phyloP scores from a whole-genome alignment of 1,140 invertebrate species.

The Teleogryllus occipitalis region DNA sequence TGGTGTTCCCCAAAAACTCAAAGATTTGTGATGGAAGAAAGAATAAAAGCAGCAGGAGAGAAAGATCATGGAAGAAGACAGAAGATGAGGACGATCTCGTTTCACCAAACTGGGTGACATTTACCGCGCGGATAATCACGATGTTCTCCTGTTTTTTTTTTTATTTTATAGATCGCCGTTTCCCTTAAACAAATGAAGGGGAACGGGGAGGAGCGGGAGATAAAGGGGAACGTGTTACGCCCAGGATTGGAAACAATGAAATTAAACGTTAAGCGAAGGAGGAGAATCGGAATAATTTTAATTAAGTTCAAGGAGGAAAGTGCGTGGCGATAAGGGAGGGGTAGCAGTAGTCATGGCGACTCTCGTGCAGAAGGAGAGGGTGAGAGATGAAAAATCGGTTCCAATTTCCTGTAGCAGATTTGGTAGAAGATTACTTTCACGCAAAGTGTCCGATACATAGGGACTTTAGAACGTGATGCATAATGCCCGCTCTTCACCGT shows the following conservation, averaged over 20 bases:
- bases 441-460: not conserved
- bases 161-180: not conserved
- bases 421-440: not conserved
- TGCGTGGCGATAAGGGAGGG: not conserved
- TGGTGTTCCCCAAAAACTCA: not conserved
- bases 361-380: not conserved
- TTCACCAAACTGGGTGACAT: not conserved
- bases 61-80: not conserved
- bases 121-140: not conserved
- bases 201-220: not conserved
- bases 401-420: constrained; percentile 4
- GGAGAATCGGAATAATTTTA: not conserved
- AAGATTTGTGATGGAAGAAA: not conserved
- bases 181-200: not conserved
- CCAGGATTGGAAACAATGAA: not conserved
- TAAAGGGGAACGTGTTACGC: not conserved
- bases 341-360: not conserved
- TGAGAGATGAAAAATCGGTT: not conserved
- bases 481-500: not conserved
- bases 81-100: not conserved
- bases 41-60: not conserved
- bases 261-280: not conserved
- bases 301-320: not conserved
- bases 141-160: not conserved
- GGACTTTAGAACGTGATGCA: not conserved